A percentile compares a stretch with the other conserved stretches of the same genome.
Evolutionary conservation across 2,113 vertebrate species (phyloP).

Genomic region (Nothocercus julius): DNA sequence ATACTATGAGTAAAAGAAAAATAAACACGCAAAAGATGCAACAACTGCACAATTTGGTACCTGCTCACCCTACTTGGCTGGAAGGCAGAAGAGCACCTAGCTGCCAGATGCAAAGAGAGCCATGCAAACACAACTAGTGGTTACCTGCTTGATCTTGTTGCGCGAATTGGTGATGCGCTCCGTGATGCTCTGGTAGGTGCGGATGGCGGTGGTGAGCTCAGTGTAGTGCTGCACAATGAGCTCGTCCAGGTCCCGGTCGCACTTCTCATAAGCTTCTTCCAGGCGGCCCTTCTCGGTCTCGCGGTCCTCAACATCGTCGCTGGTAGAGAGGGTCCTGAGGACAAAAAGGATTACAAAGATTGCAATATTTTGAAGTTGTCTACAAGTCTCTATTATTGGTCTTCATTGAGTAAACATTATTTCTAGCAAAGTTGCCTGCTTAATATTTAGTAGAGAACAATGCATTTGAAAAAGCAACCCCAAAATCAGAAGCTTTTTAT

Average conservation of each 20-base stretch:
- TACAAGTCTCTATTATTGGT: not conserved
- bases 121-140: rapidly evolving
- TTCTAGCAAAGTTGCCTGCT: not conserved
- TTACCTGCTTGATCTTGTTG: constrained; percentile 96
- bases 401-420: not conserved
- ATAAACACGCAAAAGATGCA: rapidly evolving
- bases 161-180: constrained; percentile 97
- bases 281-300: constrained; percentile 94
- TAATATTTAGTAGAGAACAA: not conserved
- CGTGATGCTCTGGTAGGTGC: constrained; percentile 98
- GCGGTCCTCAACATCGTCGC: constrained; percentile 92
- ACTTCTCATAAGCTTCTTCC: constrained; percentile 96
- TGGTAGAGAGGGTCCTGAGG: constrained; percentile 90
- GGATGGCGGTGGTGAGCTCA: constrained; percentile 94
- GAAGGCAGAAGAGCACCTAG: too few species aligned
- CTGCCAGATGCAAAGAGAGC: rapidly evolving
- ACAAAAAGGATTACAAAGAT: not conserved
- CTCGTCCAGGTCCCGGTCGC: constrained; percentile 90
- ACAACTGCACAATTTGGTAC: not conserved
- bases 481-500: not conserved
- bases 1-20: not conserved
- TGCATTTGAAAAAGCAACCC: not conserved
- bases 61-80: rapidly evolving
- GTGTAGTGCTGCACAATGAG: constrained; percentile 96
- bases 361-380: not conserved